Conservation (phyloP, 2,797 vertebrate genomes). For the Gastrophryne carolinensis region DNA sequence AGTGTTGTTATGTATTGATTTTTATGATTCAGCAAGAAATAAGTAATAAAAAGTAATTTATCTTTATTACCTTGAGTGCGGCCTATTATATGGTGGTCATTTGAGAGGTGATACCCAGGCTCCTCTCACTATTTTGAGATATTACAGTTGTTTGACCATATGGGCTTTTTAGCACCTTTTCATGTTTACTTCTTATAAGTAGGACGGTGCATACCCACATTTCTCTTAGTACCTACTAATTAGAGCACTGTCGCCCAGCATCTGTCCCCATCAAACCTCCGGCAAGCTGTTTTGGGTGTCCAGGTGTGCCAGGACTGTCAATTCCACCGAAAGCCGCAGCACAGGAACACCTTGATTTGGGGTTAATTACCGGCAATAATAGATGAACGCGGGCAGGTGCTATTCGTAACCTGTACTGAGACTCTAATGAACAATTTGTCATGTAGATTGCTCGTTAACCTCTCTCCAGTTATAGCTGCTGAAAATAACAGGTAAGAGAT, state of each 20-base stretch:
- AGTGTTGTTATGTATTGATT: too few relatives aligned
- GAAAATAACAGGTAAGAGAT: neutral
- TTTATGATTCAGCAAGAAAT: too few relatives aligned
- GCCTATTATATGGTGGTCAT: too few relatives aligned
- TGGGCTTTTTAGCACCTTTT: too few relatives aligned
- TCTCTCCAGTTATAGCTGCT: neutral
- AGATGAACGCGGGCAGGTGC: neutral
- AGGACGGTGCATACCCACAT: too few relatives aligned
- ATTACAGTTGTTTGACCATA: too few relatives aligned
- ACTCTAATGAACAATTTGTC: conserved; percentile 19
- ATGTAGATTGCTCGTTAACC: neutral
- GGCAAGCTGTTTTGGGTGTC: neutral
- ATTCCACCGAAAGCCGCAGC: neutral
- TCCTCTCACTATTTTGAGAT: too few relatives aligned
- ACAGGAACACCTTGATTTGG: neutral
- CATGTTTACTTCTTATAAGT: too few relatives aligned
- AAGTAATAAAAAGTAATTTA: too few relatives aligned
- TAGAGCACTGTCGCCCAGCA: conserved; percentile 17
- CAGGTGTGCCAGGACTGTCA: neutral
- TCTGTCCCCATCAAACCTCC: conserved; percentile 11
- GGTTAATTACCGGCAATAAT: conserved; percentile 14
- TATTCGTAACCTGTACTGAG: neutral
- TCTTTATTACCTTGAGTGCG: too few relatives aligned
- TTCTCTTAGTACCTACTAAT: too few relatives aligned
- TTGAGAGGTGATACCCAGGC: too few relatives aligned